These are phyloP conservation scores for Saguinus midas DNA, from an alignment of 2,113 vertebrate genomes.

Conservation along the genomic window DNA sequence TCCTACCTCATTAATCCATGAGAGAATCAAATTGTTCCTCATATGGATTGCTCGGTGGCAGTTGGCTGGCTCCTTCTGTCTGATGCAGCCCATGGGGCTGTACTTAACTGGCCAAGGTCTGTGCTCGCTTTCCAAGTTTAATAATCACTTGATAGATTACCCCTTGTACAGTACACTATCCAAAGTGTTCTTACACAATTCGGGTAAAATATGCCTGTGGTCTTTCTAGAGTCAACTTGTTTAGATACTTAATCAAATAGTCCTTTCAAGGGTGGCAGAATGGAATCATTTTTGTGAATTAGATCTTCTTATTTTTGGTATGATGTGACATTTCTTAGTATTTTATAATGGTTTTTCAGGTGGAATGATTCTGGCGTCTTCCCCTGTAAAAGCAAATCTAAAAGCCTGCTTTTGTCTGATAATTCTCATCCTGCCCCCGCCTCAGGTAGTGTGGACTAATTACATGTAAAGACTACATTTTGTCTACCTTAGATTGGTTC, in stretches of 20 bases:
- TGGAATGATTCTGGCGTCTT: constrained; percentile 26
- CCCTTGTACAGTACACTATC: constrained; percentile 48
- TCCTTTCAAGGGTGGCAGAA: constrained; percentile 60
- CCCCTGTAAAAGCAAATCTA: neutral
- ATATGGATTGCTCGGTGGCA: neutral
- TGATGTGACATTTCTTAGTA: constrained; percentile 30
- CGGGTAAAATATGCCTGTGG: constrained; percentile 67
- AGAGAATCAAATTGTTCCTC: neutral
- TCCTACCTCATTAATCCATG: neutral
- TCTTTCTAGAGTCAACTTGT: constrained; percentile 64
- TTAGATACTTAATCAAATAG: constrained; percentile 65
- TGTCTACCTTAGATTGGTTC: neutral
- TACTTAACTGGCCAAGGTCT: constrained; percentile 46
- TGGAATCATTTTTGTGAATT: constrained; percentile 40
- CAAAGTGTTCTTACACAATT: constrained; percentile 72
- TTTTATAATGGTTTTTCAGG: neutral
- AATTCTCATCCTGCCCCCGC: neutral
- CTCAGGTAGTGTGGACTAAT: neutral
- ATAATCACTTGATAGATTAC: constrained; percentile 68
- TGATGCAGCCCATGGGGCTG: neutral
- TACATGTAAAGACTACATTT: neutral
- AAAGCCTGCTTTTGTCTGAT: neutral
- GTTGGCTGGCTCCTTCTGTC: neutral
- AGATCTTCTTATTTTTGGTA: constrained; percentile 59
- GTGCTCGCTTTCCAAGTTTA: constrained; percentile 50